Conservation (phyloP, 2,113 vertebrate species). For the Calidris pugnax region DNA sequence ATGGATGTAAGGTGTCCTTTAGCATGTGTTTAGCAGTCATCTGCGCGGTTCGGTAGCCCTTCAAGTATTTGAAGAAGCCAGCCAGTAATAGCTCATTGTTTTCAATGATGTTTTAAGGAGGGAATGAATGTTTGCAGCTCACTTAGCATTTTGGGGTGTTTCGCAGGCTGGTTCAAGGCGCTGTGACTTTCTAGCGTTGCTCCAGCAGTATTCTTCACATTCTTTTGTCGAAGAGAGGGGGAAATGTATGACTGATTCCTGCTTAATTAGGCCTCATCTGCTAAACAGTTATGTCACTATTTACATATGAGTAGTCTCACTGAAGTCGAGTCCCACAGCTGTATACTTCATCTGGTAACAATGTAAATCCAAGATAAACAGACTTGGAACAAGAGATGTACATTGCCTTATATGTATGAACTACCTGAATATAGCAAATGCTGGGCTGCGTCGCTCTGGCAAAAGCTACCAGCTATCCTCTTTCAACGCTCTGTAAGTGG, state of each 20-base stretch:
- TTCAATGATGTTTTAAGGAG: constrained; percentile 8
- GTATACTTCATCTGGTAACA: constrained; percentile 62
- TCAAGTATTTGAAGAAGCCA: not conserved
- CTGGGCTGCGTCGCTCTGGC: not conserved
- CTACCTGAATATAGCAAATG: constrained; percentile 28
- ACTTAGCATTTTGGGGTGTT: not conserved
- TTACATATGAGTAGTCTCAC: constrained; percentile 39
- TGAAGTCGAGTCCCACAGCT: constrained; percentile 33
- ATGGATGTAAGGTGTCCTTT: not conserved
- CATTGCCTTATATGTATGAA: constrained; percentile 67
- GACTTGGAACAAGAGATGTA: constrained; percentile 53
- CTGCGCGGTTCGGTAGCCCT: not conserved
- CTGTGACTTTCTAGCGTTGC: not conserved
- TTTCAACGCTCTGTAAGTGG: not conserved
- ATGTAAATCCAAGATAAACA: constrained; percentile 68
- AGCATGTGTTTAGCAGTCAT: not conserved
- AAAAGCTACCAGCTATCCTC: not conserved
- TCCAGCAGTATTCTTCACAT: not conserved
- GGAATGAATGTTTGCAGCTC: not conserved
- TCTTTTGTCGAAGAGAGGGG: not conserved
- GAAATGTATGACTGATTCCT: not conserved
- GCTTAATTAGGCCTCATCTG: constrained; percentile 42
- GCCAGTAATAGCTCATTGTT: not conserved
- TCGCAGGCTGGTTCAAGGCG: not conserved
- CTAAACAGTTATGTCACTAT: constrained; percentile 69